Evolutionary conservation across 2,113 vertebrate species (phyloP).

Genomic region (cattle (Bos taurus)): DNA sequence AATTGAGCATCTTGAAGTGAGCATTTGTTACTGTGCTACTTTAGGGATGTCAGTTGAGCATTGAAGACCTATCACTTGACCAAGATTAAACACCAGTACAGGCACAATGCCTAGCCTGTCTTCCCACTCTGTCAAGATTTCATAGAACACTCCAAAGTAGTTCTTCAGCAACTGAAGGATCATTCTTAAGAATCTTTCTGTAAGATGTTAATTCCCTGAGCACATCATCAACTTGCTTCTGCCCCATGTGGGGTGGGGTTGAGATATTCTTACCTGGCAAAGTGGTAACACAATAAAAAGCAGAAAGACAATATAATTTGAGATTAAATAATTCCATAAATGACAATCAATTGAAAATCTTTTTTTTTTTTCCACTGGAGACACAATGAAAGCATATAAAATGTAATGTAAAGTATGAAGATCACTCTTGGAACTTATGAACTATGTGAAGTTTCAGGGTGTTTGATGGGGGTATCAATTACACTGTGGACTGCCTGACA

Average conservation of each 20-base stretch:
- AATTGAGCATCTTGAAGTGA: not conserved
- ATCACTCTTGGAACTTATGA: not conserved
- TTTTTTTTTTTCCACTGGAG: not conserved
- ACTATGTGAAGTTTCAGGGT: not conserved
- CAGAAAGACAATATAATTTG: not conserved
- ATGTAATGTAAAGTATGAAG: not conserved
- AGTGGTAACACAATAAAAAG: not conserved
- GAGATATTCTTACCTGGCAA: not conserved
- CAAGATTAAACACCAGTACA: not conserved
- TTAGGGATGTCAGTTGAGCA: not conserved
- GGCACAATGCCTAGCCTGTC: not conserved
- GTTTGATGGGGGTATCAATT: not conserved
- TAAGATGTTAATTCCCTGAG: not conserved
- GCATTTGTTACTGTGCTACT: not conserved
- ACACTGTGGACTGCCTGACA: not conserved
- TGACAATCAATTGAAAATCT: not conserved
- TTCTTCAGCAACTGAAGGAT: not conserved
- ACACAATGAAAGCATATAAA: not conserved
- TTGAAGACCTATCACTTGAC: not conserved
- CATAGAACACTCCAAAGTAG: not conserved
- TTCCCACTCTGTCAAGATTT: not conserved
- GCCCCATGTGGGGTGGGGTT: not conserved
- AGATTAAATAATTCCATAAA: constrained; percentile 54
- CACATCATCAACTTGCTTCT: constrained; percentile 18
- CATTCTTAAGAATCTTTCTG: not conserved